Conservation (phyloP, 53 echinoderm and acorn worm genomes). For the Holothuria scabra region DNA sequence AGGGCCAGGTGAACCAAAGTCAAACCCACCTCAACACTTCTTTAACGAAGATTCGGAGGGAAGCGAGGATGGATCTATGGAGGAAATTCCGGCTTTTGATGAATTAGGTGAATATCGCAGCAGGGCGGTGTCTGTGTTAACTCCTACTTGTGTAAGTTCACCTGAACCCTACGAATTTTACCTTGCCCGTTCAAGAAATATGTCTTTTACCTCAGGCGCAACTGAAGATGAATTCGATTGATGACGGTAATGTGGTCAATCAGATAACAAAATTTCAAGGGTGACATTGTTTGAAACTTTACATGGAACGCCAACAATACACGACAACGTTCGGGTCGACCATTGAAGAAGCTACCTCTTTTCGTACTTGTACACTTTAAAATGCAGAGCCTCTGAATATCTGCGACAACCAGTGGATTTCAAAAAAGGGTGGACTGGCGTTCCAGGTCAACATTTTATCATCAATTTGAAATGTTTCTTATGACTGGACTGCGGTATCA, state of each 20-base stretch:
- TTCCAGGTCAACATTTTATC: too few species aligned
- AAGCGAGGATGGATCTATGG: constrained; percentile 15
- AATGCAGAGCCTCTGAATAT: too few species aligned
- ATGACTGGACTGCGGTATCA: too few species aligned
- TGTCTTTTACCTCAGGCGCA: constrained; percentile 80
- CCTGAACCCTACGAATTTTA: constrained; percentile 9
- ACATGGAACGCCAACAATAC: too few species aligned
- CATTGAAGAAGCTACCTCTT: too few species aligned
- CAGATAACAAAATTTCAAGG: too few species aligned
- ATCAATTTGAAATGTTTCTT: too few species aligned
- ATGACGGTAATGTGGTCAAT: not conserved
- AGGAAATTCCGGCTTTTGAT: constrained; percentile 20
- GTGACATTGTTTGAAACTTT: too few species aligned
- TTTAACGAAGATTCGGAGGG: constrained; percentile 39
- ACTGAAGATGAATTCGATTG: constrained; percentile 62
- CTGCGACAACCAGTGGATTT: too few species aligned
- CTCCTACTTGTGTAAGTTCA: constrained; percentile 57
- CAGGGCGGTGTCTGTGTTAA: constrained; percentile 80
- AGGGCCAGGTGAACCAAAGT: constrained; percentile 36
- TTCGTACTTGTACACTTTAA: too few species aligned
- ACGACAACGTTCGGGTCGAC: too few species aligned
- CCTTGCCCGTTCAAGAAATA: constrained; percentile 58
- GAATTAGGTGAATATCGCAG: constrained; percentile 58
- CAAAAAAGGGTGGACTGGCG: too few species aligned
- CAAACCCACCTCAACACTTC: constrained; percentile 44